Conservation (phyloP, 2,797 vertebrate species). For the Discoglossus pictus region DNA sequence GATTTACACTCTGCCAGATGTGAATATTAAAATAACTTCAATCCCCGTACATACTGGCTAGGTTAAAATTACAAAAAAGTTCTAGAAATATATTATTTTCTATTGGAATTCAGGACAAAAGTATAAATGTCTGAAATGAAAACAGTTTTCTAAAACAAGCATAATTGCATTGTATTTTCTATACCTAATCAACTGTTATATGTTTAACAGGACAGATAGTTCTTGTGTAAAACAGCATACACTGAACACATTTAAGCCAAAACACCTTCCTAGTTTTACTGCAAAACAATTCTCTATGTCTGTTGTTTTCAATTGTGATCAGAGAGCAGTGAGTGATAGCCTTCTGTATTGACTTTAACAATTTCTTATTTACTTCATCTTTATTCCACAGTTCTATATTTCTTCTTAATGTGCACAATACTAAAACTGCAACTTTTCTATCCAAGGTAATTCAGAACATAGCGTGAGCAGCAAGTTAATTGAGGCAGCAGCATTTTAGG, state of each 20-base stretch:
- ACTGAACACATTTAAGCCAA: constrained; percentile 2
- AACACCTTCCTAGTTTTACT: not conserved
- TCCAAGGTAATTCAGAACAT: constrained; percentile 8
- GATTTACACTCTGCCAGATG: no score
- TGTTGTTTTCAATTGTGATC: constrained; percentile 25
- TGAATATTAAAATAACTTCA: no score
- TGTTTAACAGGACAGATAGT: not conserved
- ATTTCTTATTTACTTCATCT: constrained; percentile 18
- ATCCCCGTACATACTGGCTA: no score
- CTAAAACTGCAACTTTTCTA: constrained; percentile 16
- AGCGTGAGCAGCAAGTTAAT: constrained; percentile 9
- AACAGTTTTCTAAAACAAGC: no score
- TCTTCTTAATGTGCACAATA: constrained; percentile 14
- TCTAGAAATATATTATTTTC: no score
- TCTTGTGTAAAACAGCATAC: constrained; percentile 6
- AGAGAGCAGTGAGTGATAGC: constrained; percentile 19
- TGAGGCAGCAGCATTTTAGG: constrained; percentile 1
- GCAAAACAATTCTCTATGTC: not conserved
- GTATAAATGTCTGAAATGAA: no score
- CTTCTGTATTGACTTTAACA: constrained; percentile 23
- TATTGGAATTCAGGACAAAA: no score
- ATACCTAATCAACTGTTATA: not conserved
- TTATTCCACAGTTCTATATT: constrained; percentile 17
- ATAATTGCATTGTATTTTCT: not conserved
- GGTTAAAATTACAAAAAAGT: no score